Evolutionary conservation across 1,140 invertebrate species (phyloP).

Genomic region (Panulirus ornatus): DNA sequence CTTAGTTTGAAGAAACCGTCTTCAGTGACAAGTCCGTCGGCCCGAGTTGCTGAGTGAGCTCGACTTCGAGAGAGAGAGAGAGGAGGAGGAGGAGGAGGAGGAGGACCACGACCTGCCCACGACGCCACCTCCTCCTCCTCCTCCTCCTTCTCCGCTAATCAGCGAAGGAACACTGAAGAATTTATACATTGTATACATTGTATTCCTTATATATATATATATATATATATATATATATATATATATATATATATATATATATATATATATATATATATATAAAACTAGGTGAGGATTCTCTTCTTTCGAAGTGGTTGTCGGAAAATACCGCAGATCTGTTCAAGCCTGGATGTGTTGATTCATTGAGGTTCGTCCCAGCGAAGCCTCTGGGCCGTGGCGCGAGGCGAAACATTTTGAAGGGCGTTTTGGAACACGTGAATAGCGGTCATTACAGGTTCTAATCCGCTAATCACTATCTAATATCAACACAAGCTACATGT

Average conservation of each 20-base stretch:
- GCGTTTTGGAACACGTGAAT: slow-evolving; percentile 68
- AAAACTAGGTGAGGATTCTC: not conserved
- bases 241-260: not conserved
- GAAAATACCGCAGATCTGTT: slow-evolving; percentile 55
- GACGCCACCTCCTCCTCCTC: not conserved
- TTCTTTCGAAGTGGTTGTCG: slow-evolving; percentile 18
- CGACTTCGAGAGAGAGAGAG: no score
- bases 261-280: not conserved
- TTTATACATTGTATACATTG: no score
- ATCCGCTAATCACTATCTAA: slow-evolving; percentile 73
- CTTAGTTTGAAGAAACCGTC: slow-evolving; percentile 66
- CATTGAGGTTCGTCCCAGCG: slow-evolving; percentile 49
- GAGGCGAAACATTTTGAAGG: slow-evolving; percentile 48
- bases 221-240: not conserved
- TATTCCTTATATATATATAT: no score
- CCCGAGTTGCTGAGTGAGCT: no score
- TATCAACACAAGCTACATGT: slow-evolving; percentile 72
- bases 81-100: no score
- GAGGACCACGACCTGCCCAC: no score
- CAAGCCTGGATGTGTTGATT: slow-evolving; percentile 48
- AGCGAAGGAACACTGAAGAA: no score
- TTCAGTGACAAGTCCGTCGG: slow-evolving; percentile 56
- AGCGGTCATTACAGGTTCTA: slow-evolving; percentile 72
- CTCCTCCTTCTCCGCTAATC: no score
- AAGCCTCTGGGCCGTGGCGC: slow-evolving; percentile 2